phyloP scores from a whole-genome alignment of 2,113 vertebrate species.

The Eulemur macaco region DNA sequence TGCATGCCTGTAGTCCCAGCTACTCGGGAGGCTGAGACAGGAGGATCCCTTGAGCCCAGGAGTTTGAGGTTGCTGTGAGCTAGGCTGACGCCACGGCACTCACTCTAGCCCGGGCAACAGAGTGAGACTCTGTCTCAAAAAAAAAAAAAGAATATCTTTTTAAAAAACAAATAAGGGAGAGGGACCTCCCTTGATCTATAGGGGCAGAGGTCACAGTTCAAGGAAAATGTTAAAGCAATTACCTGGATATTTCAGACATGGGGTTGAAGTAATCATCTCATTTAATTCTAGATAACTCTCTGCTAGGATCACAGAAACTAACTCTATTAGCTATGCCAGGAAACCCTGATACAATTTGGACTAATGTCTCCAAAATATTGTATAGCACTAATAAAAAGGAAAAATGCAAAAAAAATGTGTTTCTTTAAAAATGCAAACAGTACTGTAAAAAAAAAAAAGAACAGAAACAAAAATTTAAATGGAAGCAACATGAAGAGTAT shows the following conservation, averaged over 20 bases:
- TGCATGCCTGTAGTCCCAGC: no score
- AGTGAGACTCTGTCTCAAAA: no score
- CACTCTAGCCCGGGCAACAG: no score
- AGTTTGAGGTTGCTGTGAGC: no score
- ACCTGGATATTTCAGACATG: conserved; percentile 10
- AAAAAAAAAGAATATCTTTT: neutral
- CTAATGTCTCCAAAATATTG: neutral
- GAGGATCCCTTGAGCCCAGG: no score
- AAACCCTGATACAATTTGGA: neutral
- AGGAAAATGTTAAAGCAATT: conserved; percentile 24
- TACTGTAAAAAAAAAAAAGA: no score
- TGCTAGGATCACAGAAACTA: neutral
- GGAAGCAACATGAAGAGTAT: neutral
- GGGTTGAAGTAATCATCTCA: conserved; percentile 4
- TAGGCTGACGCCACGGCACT: no score
- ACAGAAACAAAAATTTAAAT: conserved; percentile 14
- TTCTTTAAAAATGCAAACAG: conserved; percentile 20
- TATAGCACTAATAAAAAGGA: neutral
- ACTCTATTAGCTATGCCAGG: neutral
- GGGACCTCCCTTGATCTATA: neutral
- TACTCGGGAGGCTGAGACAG: no score
- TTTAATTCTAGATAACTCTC: conserved; percentile 22
- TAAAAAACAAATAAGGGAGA: neutral
- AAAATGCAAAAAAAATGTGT: neutral
- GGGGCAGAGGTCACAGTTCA: neutral